phyloP scores from a whole-genome alignment of 2,797 vertebrate species.

The Potorous gilbertii region DNA sequence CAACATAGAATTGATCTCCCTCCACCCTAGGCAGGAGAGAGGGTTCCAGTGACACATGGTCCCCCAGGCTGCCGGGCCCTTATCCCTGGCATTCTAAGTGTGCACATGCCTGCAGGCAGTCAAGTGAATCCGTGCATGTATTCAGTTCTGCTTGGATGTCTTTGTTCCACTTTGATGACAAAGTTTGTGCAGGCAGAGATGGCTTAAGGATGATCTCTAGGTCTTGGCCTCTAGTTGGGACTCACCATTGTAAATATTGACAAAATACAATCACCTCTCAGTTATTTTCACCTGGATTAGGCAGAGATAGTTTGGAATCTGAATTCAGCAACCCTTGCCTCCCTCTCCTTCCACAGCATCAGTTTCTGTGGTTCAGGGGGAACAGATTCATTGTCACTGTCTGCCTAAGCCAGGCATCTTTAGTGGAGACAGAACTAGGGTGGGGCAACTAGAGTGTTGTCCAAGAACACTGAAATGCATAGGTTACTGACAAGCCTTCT shows the following conservation, averaged over 20 bases:
- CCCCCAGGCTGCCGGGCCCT: not conserved
- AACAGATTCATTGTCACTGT: not conserved
- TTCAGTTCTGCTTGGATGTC: not conserved
- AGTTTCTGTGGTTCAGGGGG: not conserved
- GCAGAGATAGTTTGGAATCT: not conserved
- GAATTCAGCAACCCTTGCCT: not conserved
- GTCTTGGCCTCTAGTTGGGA: not conserved
- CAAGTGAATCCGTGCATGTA: not conserved
- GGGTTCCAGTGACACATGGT: not conserved
- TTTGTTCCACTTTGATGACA: not conserved
- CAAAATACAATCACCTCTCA: no score
- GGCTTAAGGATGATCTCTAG: not conserved
- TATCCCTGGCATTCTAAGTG: not conserved
- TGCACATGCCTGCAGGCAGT: not conserved
- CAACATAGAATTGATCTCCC: not conserved
- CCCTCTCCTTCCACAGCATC: no score
- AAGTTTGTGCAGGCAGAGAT: not conserved
- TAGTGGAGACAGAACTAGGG: not conserved
- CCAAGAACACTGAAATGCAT: not conserved
- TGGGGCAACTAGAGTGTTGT: not conserved
- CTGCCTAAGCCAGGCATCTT: not conserved
- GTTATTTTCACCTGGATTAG: not conserved
- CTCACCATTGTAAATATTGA: not conserved
- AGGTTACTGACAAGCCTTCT: not conserved
- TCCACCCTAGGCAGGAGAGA: not conserved